phyloP scores from a whole-genome alignment of 2,888 invertebrate genomes.

The Megastigmus dorsalis region DNA sequence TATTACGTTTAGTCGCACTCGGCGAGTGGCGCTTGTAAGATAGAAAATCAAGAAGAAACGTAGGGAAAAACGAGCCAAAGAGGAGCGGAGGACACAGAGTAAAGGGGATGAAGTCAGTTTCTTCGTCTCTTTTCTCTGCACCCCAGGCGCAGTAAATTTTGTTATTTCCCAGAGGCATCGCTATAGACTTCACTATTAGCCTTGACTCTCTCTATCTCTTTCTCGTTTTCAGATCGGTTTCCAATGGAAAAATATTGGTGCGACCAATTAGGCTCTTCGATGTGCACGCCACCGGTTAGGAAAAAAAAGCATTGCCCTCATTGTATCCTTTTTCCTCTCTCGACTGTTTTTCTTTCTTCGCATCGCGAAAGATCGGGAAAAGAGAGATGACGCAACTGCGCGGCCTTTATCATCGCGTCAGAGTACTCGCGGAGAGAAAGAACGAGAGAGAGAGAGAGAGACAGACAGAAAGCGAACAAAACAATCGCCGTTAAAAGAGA shows the following conservation, averaged over 20 bases:
- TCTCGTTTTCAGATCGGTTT: conserved; percentile 55
- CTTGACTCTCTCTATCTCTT: neutral
- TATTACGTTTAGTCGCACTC: conserved; percentile 13
- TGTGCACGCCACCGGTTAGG: neutral
- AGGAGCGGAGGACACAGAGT: neutral
- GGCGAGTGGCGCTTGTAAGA: neutral
- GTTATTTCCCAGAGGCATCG: conserved; percentile 34
- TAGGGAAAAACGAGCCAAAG: neutral
- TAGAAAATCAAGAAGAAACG: conserved; percentile 14
- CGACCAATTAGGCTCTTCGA: conserved; percentile 56
- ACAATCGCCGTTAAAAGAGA: neutral
- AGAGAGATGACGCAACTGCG: no score
- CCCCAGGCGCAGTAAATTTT: conserved; percentile 42
- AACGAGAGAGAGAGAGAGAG: neutral
- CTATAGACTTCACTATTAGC: conserved; percentile 11
- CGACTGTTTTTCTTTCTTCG: neutral
- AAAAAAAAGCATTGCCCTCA: neutral
- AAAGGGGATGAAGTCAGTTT: neutral
- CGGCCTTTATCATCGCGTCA: no score
- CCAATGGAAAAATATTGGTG: conserved; percentile 59
- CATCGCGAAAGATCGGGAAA: neutral
- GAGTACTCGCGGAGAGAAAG: no score
- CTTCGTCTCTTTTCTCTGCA: neutral
- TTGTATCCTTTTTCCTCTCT: neutral
- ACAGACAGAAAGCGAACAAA: neutral